Evolutionary conservation across 53 echinoderm and acorn worm species (phyloP), one percentile per base, ranked within the genome.

Genomic region (Zoroaster sp.): DNA sequence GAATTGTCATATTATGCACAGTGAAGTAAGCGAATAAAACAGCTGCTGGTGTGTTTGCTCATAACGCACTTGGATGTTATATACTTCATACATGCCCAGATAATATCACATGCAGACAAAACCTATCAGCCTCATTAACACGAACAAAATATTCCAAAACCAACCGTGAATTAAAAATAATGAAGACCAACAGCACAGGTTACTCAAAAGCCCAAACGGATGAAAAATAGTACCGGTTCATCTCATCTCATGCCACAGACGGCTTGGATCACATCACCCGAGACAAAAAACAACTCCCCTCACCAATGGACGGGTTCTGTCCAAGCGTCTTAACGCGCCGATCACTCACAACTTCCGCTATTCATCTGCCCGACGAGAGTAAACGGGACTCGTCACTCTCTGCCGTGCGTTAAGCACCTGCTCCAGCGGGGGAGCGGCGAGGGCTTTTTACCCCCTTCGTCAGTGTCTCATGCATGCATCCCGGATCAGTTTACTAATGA

Each of bases 401-500:
- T 39, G 71, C 52, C 49, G 85, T 70, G 85, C 49, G 25, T 49
- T 46, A 42, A 70, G 47, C 85, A 85, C 85, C 85, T 85, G 85
- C 85, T 85, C 69, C 85, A 17, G 14, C n/a, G 21, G 35, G 38
- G 80, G 65, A 35, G 51, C 14, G 23, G 70, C 66, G 68, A 23
- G 31, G 30, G 69, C 69, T 28, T 12, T 43, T 39, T 30, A 41
- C 44, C 63, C 44, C 69, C 43, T 83, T 67, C 66, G 23, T 28
- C 18, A 20, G 14, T 69, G 34, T 71, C 37, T 47, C 71, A 46
- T 70, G 85, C 85, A 44, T 17, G 49, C 30, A 85, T 85, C 85
- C 71, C 35, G 70, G 69, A 85, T 85, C 70, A 70, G 85, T 69
- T 85, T 85, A 85, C 85, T 85, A 85, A 85, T 85, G 85, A 85